phyloP scores from a whole-genome alignment of 2,888 invertebrate genomes.

The Buathra laborator region DNA sequence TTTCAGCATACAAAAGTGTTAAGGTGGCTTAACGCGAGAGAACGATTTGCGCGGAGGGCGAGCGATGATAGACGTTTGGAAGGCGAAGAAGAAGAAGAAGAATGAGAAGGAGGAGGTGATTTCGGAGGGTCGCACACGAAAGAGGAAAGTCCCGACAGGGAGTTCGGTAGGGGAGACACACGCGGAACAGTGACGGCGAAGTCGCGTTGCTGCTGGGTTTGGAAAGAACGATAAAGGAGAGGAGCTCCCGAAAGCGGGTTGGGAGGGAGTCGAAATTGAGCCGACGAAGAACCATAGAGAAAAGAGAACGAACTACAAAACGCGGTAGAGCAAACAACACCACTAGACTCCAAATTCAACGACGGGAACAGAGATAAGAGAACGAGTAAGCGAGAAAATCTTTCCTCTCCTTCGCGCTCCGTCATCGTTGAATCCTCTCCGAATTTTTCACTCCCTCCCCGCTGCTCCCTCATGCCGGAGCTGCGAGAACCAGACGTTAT shows the following conservation, averaged over 20 bases:
- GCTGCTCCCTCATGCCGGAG: slow-evolving; percentile 2
- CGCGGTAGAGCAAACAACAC: slow-evolving; percentile 49
- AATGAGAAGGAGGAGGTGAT: slow-evolving; percentile 40
- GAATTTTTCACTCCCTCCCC: slow-evolving; percentile 52
- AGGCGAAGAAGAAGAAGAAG: slow-evolving; percentile 21
- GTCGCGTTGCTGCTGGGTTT: slow-evolving; percentile 43
- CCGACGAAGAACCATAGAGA: slow-evolving; percentile 47
- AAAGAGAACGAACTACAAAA: slow-evolving; percentile 35
- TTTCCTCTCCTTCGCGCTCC: slow-evolving; percentile 52
- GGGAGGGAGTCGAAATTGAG: slow-evolving; percentile 16
- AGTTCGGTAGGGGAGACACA: slow-evolving; percentile 21
- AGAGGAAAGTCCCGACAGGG: slow-evolving; percentile 41
- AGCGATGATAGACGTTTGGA: slow-evolving; percentile 2
- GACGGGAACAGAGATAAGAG: slow-evolving; percentile 41
- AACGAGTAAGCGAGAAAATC: slow-evolving; percentile 36
- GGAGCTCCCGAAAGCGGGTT: slow-evolving; percentile 16
- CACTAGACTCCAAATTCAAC: slow-evolving; percentile 59
- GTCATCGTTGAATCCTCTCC: slow-evolving; percentile 50
- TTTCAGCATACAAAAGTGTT: slow-evolving; percentile 81
- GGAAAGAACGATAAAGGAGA: slow-evolving; percentile 42
- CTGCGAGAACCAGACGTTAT: slow-evolving; percentile 8
- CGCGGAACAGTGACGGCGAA: slow-evolving; percentile 22
- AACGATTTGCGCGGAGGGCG: slow-evolving; percentile 58
- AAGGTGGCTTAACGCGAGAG: slow-evolving; percentile 73
- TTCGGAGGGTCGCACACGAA: slow-evolving; percentile 46